Conservation (phyloP, 2,113 vertebrate species). For the Rhodinocichla rosea region DNA sequence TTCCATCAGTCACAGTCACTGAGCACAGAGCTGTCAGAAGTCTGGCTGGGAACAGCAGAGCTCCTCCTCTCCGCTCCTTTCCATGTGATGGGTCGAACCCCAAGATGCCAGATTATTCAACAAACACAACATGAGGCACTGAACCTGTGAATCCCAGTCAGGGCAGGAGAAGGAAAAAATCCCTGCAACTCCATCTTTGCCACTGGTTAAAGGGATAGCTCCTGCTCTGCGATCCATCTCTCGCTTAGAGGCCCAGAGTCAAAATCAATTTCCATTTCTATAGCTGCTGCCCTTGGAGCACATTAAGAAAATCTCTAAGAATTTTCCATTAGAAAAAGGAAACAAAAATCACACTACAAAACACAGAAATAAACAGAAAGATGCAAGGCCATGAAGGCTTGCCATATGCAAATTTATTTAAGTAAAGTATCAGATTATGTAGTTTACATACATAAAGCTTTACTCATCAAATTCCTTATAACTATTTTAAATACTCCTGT, state of each 20-base stretch:
- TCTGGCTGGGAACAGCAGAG: neutral
- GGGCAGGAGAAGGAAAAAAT: neutral
- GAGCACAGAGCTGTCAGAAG: slow-evolving; percentile 22
- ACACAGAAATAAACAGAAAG: neutral
- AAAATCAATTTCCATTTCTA: neutral
- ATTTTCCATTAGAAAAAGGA: neutral
- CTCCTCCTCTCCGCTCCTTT: neutral
- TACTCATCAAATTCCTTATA: neutral
- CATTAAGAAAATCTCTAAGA: neutral
- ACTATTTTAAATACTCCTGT: neutral
- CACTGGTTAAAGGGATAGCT: neutral
- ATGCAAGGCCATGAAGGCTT: neutral
- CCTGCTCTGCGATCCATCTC: neutral
- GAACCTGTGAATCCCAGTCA: neutral
- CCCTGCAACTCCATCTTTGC: neutral
- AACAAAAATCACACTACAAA: neutral
- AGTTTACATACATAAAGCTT: neutral
- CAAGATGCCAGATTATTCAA: neutral
- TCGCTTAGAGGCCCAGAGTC: neutral
- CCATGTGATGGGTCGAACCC: neutral
- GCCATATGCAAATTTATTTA: neutral
- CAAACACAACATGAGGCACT: neutral
- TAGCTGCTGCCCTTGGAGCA: neutral
- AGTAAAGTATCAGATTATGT: neutral
- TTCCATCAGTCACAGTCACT: slow-evolving; percentile 64